Evolutionary conservation across 2,113 vertebrate genomes (phyloP).

Genomic region (Setophaga kirtlandii): DNA sequence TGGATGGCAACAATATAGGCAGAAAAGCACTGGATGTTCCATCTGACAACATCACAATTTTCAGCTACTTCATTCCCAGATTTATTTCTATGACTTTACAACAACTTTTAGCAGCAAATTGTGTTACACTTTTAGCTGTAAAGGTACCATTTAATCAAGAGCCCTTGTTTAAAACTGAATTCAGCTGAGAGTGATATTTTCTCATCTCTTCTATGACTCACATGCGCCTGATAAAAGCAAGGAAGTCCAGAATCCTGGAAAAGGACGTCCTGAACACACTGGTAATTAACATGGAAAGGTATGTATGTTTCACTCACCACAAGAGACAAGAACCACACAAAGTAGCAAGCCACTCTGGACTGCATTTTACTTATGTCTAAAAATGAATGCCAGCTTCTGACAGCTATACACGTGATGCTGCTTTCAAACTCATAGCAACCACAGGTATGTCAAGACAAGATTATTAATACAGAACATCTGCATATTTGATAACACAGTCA

Average conservation of each 20-base stretch:
- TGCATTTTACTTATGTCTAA: background rate
- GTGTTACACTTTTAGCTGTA: background rate
- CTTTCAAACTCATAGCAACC: background rate
- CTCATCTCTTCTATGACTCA: background rate
- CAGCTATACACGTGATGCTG: background rate
- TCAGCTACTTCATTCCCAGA: background rate
- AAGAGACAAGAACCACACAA: background rate
- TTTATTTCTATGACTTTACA: background rate
- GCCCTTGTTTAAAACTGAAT: background rate
- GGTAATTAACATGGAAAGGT: background rate
- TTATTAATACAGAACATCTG: background rate
- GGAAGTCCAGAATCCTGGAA: background rate
- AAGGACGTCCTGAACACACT: background rate
- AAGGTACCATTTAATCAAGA: background rate
- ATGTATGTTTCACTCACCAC: background rate
- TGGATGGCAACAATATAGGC: background rate
- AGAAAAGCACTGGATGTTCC: background rate
- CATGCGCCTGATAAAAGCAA: background rate
- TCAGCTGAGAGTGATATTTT: background rate
- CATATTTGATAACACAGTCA: background rate
- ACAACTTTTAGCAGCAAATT: background rate
- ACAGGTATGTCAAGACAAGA: rapidly evolving
- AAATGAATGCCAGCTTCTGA: background rate
- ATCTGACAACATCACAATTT: background rate
- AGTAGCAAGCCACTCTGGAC: background rate